phyloP scores from a whole-genome alignment of 2,888 invertebrate species.

The Brachyopa scutellaris region DNA sequence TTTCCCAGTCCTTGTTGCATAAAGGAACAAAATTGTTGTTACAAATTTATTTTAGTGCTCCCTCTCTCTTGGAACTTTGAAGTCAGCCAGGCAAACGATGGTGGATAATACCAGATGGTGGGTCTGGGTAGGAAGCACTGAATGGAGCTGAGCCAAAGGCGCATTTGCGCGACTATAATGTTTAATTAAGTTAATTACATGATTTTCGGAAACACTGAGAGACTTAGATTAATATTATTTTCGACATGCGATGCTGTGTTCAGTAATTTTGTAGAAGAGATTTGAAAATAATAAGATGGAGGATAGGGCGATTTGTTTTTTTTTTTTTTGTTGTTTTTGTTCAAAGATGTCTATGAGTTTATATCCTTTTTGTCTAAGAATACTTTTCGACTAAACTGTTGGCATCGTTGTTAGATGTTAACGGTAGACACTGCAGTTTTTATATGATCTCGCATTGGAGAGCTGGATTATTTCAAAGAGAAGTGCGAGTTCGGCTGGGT shows the following conservation, averaged over 20 bases:
- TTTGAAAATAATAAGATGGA: neutral
- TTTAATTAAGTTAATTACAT: conserved; percentile 72
- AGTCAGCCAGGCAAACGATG: conserved; percentile 31
- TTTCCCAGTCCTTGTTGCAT: conserved; percentile 49
- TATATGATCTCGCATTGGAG: too few relatives aligned
- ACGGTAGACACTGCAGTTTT: neutral
- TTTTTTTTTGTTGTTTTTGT: neutral
- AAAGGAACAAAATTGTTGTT: conserved; percentile 60
- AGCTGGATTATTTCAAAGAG: too few relatives aligned
- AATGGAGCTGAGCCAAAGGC: conserved; percentile 64
- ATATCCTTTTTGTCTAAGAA: neutral
- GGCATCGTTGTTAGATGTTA: too few relatives aligned
- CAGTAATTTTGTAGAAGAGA: conserved; percentile 12
- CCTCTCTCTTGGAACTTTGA: conserved; percentile 44
- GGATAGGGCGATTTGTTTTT: neutral
- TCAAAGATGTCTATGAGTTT: neutral
- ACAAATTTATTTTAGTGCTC: conserved; percentile 68
- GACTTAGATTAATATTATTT: conserved; percentile 58
- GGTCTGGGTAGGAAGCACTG: conserved; percentile 34
- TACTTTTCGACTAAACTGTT: neutral
- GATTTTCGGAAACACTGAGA: conserved; percentile 56
- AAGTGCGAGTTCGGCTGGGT: too few relatives aligned
- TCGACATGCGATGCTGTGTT: conserved; percentile 33
- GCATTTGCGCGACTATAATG: conserved; percentile 70
- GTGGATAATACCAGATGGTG: conserved; percentile 7